phyloP scores from a whole-genome alignment of 2,888 invertebrate species.

The Cephus sareptanus region DNA sequence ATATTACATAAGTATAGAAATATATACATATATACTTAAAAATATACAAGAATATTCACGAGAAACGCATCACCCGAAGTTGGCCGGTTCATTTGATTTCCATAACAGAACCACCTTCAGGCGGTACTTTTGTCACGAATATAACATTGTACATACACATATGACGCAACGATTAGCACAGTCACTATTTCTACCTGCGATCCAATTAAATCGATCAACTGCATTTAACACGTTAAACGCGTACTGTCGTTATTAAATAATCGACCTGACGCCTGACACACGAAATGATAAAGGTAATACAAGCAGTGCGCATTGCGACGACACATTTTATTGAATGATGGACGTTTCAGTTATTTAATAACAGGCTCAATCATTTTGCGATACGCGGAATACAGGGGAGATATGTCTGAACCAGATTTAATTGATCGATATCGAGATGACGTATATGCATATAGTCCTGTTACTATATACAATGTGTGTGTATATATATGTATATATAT shows the following conservation, averaged over 20 bases:
- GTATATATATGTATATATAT: too few species aligned
- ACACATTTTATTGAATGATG: not conserved
- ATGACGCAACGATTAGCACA: not conserved
- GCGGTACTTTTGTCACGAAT: too few species aligned
- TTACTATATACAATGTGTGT: not conserved
- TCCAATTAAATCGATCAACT: not conserved
- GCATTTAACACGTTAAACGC: not conserved
- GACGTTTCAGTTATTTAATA: not conserved
- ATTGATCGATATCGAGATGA: not conserved
- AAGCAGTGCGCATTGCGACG: not conserved
- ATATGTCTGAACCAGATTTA: not conserved
- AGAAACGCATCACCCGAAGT: too few species aligned
- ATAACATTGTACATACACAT: too few species aligned
- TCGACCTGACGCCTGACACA: not conserved
- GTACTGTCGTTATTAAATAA: not conserved
- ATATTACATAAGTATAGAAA: too few species aligned
- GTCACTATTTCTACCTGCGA: not conserved
- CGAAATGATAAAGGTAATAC: not conserved
- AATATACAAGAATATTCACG: too few species aligned
- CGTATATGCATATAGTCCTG: not conserved
- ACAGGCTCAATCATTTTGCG: not conserved
- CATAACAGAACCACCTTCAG: too few species aligned
- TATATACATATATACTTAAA: too few species aligned
- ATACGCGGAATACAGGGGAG: not conserved
- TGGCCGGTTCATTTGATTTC: too few species aligned